phyloP scores from a whole-genome alignment of 2,888 invertebrate species.

The Amphipyra berbera region DNA sequence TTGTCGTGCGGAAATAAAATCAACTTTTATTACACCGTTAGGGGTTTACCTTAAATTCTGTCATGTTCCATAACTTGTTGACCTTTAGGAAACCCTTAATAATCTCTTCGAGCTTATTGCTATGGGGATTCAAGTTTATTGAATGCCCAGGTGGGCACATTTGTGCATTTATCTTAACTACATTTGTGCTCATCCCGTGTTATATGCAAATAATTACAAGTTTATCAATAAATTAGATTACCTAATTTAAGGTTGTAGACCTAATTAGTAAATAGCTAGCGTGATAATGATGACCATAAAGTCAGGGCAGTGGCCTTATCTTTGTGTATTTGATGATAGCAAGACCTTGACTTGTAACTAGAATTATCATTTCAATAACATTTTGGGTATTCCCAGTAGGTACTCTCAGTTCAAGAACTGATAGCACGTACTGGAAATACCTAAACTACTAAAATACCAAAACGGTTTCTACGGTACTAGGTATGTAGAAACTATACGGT shows the following conservation, averaged over 20 bases:
- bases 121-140: not conserved
- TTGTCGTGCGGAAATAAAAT: no score
- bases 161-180: not conserved
- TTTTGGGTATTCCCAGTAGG: conserved; percentile 26
- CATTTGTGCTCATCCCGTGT: conserved; percentile 4
- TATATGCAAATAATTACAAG: conserved; percentile 20
- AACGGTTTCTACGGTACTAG: no score
- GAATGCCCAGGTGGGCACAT: conserved; percentile 15
- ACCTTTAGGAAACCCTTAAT: not conserved
- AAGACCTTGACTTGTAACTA: conserved; percentile 28
- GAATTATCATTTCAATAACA: not conserved
- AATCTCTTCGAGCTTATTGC: not conserved
- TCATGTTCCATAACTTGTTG: no score
- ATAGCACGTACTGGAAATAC: no score
- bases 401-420: not conserved
- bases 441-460: no score
- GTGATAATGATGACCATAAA: conserved; percentile 22
- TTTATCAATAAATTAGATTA: conserved; percentile 45
- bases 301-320: conserved; percentile 32
- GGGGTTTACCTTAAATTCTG: no score
- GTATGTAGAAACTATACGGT: not conserved
- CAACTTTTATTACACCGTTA: no score
- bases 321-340: not conserved
- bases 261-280: conserved; percentile 40
- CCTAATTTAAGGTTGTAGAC: conserved; percentile 34